Base-by-base conservation (phyloP, 2,888 invertebrate species). In the Dioctria linearis region DNA sequence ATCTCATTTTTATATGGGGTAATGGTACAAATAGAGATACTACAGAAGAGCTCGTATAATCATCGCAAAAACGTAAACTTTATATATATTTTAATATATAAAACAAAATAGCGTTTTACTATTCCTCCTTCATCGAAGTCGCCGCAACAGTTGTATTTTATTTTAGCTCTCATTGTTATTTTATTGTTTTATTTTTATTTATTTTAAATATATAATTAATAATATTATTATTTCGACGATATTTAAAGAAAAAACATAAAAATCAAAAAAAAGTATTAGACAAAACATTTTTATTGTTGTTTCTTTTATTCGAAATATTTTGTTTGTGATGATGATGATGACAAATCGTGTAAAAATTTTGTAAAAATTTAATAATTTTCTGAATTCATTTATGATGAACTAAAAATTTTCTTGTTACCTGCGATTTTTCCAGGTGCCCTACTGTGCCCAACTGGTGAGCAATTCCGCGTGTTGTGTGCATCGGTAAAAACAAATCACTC, bases 401-500 rank as follows among this genome's bases (percentile, higher is more conserved):
- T 54, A 54, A 54, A 25, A 54, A 54, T 54, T 54, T 54, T 25
- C 25, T 25, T 54, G 54, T 54, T 54, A 54, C 54, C 82, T 84
- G 83, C 82, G 82, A 83, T 82, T 82, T 82, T 84, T 84, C 82
- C 95, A 95, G 95, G 95, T 95, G 93, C 95, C 95, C 93, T 94
- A 94, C 94, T 95, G 95, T 93, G 95, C 95, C 93, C 94, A 94
- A 93, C 93, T 95, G 95, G 95, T 95, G 95, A 95, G 95, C 95
- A 95, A 95, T 95, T 93, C 93, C 94, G 95, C 95, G 95, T 95
- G 94, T 95, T 95, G 94, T 95, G 94, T 95, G 94, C 95, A 95
- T 95, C 95, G 95, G 95, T 95, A 95, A 93, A 91, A 94, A 94
- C 94, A 93, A 78, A 92, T 93, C 93, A 94, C 93, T 93, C 92